These are phyloP conservation scores for Pogonophryne albipinna DNA, from an alignment of 2,797 vertebrate genomes.

Conservation along the genomic window DNA sequence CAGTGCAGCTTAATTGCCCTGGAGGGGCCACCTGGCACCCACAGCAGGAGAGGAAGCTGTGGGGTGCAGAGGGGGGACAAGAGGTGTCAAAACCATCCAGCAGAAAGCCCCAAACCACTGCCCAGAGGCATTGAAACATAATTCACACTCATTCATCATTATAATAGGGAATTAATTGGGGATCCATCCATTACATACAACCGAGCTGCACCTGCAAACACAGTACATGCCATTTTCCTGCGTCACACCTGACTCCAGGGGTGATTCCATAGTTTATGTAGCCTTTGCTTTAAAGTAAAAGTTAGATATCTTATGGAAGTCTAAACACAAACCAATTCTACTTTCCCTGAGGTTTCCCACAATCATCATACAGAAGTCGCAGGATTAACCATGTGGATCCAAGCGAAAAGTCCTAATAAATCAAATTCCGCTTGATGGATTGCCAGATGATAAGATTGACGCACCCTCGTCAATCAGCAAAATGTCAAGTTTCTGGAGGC, in stretches of 20 bases:
- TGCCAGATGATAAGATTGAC: neutral
- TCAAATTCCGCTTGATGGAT: constrained; percentile 4
- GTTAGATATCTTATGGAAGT: neutral
- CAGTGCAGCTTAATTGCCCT: constrained; percentile 62
- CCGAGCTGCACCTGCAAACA: neutral
- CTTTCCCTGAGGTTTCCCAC: fast-evolving
- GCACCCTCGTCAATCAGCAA: constrained; percentile 19
- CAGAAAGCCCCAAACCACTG: constrained; percentile 28
- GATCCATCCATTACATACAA: constrained; percentile 18
- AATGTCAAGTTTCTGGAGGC: neutral
- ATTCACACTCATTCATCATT: constrained; percentile 52
- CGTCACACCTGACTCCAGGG: neutral
- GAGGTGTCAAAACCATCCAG: constrained; percentile 58
- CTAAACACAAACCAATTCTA: neutral
- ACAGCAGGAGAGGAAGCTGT: constrained; percentile 66
- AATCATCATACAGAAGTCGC: neutral
- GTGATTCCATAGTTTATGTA: neutral
- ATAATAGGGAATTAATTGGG: constrained; percentile 37
- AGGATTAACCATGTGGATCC: fast-evolving
- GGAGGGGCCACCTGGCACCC: constrained; percentile 75
- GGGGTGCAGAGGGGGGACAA: constrained; percentile 15
- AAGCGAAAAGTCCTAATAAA: neutral
- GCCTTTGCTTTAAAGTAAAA: neutral
- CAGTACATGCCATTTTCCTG: neutral
- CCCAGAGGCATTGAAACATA: constrained; percentile 49